Evolutionary conservation across 2,888 invertebrate genomes (phyloP).

Genomic region (Norana najaformis): DNA sequence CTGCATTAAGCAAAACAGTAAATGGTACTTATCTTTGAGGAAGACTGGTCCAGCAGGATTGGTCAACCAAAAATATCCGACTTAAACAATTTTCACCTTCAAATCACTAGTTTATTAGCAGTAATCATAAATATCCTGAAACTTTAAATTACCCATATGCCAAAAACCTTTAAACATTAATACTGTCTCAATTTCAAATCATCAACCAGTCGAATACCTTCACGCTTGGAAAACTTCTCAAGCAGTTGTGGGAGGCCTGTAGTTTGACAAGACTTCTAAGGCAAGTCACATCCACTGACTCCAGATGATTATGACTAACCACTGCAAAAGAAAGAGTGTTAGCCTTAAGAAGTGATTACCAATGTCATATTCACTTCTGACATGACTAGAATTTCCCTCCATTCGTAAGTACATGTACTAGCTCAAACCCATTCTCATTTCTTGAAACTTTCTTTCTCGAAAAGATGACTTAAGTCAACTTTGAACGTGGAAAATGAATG

Average conservation of each 20-base stretch:
- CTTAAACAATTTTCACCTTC: not conserved
- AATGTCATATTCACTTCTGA: not conserved
- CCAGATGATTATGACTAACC: slow-evolving; percentile 10
- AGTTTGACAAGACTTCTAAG: not conserved
- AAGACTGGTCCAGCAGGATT: not conserved
- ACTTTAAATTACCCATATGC: not conserved
- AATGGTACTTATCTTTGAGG: not conserved
- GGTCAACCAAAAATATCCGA: not conserved
- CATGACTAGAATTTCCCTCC: not conserved
- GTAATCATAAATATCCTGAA: no score
- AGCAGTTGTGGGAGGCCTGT: slow-evolving; percentile 16
- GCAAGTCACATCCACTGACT: not conserved
- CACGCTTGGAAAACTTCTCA: slow-evolving; percentile 4
- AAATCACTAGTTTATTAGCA: no score
- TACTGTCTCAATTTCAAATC: not conserved
- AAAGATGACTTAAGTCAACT: no score
- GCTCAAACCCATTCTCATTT: no score
- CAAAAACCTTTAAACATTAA: not conserved
- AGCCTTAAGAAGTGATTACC: not conserved
- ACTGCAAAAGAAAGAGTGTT: not conserved
- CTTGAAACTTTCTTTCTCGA: no score
- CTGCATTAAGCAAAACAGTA: not conserved
- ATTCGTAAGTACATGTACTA: not conserved
- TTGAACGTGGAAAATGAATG: no score
- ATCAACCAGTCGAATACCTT: not conserved